phyloP scores from a whole-genome alignment of 2,113 vertebrate genomes.

The Hiodon alosoides region DNA sequence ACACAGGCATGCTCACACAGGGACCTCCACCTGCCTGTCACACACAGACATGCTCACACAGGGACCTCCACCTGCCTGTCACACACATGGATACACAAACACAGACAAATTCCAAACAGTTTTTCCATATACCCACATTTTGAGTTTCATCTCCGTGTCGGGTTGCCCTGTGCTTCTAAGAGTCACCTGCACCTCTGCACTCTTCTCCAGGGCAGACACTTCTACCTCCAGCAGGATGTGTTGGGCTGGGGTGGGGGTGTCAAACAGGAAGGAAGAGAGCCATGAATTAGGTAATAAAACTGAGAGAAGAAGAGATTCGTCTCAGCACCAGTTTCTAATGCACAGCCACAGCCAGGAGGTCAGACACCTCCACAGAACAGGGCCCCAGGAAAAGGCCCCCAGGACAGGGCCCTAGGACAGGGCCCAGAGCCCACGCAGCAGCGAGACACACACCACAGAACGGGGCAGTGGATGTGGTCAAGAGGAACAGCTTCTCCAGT shows the following conservation, averaged over 20 bases:
- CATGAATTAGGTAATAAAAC: too few relatives aligned
- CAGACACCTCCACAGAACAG: not conserved
- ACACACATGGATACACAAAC: not conserved
- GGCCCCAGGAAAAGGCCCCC: too few relatives aligned
- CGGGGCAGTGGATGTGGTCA: constrained; percentile 66
- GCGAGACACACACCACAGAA: constrained; percentile 69
- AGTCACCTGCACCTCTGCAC: constrained; percentile 52
- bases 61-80: not conserved
- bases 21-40: not conserved
- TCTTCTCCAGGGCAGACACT: constrained; percentile 46
- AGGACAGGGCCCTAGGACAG: not conserved
- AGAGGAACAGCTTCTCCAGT: constrained; percentile 74
- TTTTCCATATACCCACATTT: constrained; percentile 50
- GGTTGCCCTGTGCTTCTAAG: constrained; percentile 39
- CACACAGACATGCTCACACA: too few relatives aligned
- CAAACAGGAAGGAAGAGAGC: not conserved
- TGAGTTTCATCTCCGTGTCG: constrained; percentile 40
- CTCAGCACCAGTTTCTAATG: not conserved
- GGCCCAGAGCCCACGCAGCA: not conserved
- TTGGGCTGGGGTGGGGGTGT: constrained; percentile 42
- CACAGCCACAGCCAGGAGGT: too few relatives aligned
- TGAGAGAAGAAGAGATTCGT: not conserved
- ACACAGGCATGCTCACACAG: not conserved
- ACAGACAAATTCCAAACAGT: not conserved
- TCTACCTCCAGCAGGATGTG: constrained; percentile 63